Percentiles rank a stretch among this genome's conserved stretches.
phyloP scores from a whole-genome alignment of 2,113 vertebrate species.

The Apaloderma vittatum region DNA sequence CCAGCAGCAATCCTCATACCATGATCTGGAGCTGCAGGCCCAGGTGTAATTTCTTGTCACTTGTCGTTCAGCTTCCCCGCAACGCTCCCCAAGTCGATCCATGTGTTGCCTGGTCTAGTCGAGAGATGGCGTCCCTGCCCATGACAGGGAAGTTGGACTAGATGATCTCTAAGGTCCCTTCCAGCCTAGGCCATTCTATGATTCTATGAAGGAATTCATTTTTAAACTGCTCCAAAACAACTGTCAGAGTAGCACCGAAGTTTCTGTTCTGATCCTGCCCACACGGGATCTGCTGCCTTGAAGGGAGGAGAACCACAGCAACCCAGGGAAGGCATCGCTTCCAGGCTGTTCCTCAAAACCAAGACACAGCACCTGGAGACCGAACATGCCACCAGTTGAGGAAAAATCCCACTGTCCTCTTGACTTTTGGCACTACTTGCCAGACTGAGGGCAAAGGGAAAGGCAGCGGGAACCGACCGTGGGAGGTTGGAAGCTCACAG shows the following conservation, averaged over 20 bases:
- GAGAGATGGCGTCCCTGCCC: no score
- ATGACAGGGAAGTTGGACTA: no score
- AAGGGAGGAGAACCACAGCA: fast-evolving
- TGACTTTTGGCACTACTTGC: not conserved
- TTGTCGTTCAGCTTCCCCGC: not conserved
- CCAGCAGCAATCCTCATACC: not conserved
- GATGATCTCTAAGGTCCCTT: no score
- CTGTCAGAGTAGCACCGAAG: fast-evolving
- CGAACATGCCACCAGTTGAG: fast-evolving
- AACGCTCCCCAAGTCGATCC: fast-evolving
- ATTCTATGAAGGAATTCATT: no score
- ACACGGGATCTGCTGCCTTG: fast-evolving
- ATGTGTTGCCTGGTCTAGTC: no score
- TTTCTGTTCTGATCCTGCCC: not conserved
- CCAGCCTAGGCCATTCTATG: no score
- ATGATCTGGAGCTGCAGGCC: not conserved
- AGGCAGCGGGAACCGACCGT: fast-evolving
- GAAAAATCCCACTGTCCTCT: not conserved
- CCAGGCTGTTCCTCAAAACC: fast-evolving
- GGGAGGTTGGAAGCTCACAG: fast-evolving
- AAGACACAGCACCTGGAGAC: fast-evolving
- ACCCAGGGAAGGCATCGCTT: fast-evolving
- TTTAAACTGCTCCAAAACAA: not conserved
- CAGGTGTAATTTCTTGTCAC: not conserved
- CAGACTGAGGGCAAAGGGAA: not conserved